These are phyloP conservation scores for Rhabditophanes sp. DNA, from an alignment of 2,888 invertebrate genomes.

Conservation along the genomic window DNA sequence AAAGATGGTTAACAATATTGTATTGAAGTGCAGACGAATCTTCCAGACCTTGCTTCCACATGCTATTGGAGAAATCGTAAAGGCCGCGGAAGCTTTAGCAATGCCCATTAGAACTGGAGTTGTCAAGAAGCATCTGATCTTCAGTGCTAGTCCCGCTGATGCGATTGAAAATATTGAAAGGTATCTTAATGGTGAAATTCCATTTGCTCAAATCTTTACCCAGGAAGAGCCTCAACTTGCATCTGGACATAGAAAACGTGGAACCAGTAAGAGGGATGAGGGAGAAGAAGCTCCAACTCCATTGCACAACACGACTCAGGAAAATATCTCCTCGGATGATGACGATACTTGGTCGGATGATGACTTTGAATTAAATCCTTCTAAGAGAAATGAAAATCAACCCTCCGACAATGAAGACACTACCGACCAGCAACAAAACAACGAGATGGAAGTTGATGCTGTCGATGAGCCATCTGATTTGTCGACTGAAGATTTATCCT, in stretches of 20 bases:
- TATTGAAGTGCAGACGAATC: slow-evolving; percentile 21
- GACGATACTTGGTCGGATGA: slow-evolving; percentile 5
- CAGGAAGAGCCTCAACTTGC: too few species aligned
- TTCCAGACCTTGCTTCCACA: slow-evolving; percentile 54
- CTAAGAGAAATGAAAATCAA: slow-evolving; percentile 6
- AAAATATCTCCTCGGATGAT: too few species aligned
- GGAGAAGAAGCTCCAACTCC: too few species aligned
- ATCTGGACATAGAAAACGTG: too few species aligned
- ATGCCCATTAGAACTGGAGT: slow-evolving; percentile 87
- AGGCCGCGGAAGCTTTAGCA: slow-evolving; percentile 82
- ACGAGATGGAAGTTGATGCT: slow-evolving; percentile 12
- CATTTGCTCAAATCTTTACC: too few species aligned
- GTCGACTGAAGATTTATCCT: not conserved
- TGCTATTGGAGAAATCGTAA: slow-evolving; percentile 80
- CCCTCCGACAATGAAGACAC: slow-evolving; percentile 14
- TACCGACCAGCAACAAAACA: slow-evolving; percentile 22
- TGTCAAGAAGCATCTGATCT: slow-evolving; percentile 79
- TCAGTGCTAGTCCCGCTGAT: slow-evolving; percentile 55
- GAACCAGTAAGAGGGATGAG: too few species aligned
- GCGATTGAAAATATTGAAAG: slow-evolving; percentile 16
- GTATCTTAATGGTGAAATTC: slow-evolving; percentile 13
- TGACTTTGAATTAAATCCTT: not conserved
- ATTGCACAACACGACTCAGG: too few species aligned
- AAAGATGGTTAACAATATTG: slow-evolving; percentile 14
- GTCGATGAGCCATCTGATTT: slow-evolving; percentile 8